A percentile compares a stretch with the other conserved stretches of the same genome.
phyloP scores from a whole-genome alignment of 2,888 invertebrate species.

The Drosophila paramelanica region DNA sequence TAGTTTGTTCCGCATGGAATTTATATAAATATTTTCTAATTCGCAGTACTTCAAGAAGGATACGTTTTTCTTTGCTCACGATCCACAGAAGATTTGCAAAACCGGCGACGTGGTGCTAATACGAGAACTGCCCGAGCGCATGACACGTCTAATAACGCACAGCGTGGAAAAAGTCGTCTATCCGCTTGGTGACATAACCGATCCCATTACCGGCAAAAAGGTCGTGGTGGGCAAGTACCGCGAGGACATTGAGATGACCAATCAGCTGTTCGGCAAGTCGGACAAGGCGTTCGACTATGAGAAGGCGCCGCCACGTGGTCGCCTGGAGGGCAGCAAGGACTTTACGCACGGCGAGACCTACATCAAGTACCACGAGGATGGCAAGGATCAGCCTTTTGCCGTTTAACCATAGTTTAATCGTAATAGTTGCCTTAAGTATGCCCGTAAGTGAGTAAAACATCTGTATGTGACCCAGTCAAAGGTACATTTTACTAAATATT shows the following conservation, averaged over 20 bases:
- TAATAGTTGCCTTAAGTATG: constrained; percentile 14
- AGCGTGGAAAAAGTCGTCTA: constrained; percentile 92
- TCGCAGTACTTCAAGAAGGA: constrained; percentile 91
- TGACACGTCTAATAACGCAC: constrained; percentile 92
- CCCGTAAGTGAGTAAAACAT: constrained; percentile 24
- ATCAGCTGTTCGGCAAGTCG: constrained; percentile 89
- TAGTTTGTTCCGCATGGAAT: background rate
- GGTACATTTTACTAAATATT: constrained; percentile 72
- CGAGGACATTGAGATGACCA: constrained; percentile 89
- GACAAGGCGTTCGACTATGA: constrained; percentile 90
- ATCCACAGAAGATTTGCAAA: constrained; percentile 91
- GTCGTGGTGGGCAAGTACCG: constrained; percentile 90
- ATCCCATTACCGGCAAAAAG: constrained; percentile 93
- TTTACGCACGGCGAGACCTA: constrained; percentile 92
- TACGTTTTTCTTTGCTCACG: constrained; percentile 90
- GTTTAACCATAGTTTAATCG: constrained; percentile 83
- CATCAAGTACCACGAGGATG: constrained; percentile 92
- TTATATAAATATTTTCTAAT: background rate
- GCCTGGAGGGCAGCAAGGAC: constrained; percentile 93
- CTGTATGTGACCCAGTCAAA: background rate
- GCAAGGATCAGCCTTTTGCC: constrained; percentile 90
- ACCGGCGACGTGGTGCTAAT: constrained; percentile 93
- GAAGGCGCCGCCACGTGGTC: constrained; percentile 91
- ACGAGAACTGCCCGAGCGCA: constrained; percentile 89
- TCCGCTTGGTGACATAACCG: constrained; percentile 93